Evolutionary conservation across 2,797 vertebrate species (phyloP), one percentile per base, ranked within the genome.

Genomic region (Adelosebastes latens): DNA sequence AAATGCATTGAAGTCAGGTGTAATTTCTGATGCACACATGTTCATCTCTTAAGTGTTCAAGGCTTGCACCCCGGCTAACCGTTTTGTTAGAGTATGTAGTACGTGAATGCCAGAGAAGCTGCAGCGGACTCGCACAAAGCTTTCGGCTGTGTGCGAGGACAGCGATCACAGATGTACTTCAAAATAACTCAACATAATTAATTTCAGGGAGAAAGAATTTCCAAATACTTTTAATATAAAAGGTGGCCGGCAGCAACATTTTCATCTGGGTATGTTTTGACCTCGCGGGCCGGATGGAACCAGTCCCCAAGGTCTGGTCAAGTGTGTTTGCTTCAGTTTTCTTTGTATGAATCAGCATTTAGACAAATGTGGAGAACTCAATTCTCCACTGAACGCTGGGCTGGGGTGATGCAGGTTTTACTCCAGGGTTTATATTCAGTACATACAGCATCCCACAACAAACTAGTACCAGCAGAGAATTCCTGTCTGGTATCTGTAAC

Each of bases 401-500:
- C 13, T 18, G 13, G 5, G 9, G 2, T 20, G 53, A 52, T 14
- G 25, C 39, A 76, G 52, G n/a, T 70, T 34, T 56, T 13, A 65
- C 34, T 61, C 31, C 25, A 58, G 52, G 52, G 4, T 62, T 78
- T 24, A 63, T 16, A 31, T 12, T 32, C 22, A 24, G 52, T 31
- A 25, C 53, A 76, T 14, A 69, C 25, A 46, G 68, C 5, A 20
- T 27, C 29, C 18, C 18, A 60, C n/a, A 64, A n/a, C 7, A 63
- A 18, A 53, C 34, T 3, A 1, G 39, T 3, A 11, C 62, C 78
- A 25, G 22, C 55, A 22, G 75, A 77, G 69, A 56, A 12, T 27
- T 67, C 78, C 74, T 60, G 53, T 65, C 70, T 82, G 71, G 70
- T 80, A 75, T 75, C 46, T 61, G 66, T 65, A 63, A 80, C 73